Base-by-base conservation (phyloP, 1,140 invertebrate species). In the Dendrolimus punctatus region DNA sequence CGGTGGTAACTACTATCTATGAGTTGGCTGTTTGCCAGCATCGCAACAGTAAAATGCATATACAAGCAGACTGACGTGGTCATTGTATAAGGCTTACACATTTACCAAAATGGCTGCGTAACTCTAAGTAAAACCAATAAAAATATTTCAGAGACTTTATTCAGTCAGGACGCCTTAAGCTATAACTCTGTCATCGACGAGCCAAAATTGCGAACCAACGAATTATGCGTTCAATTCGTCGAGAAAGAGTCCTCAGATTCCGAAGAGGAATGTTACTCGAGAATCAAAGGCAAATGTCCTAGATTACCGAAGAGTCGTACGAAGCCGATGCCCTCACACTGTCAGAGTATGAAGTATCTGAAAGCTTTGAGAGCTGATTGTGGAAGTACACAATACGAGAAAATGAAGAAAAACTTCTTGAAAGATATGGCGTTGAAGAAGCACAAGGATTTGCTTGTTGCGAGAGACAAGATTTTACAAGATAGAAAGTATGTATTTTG, bases 381-480 rank as follows among this genome's bases (percentile, higher is more conserved):
- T 44, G 79, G 73, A 53, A 49, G 51, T 4, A 60, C 63, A 4
- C 73, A 77, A 45, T 67, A 71, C n/a, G 56, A 64, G 4, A 82
- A 73, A 54, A 79, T 85, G 9, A 75, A 67, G 47, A 64, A 79
- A 23, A 73, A 48, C 48, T 73, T 71, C 46, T 60, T 86, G 2
- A 75, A 63, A 57, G 83, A 87, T 39, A 43, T 73, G 23, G 72
- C 79, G 37, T n/a, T 79, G 37, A 76, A 80, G 46, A 85, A 83
- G 50, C 73, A 76, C 40, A 87, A 74, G 60, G 76, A 87, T 5
- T 66, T 83, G 48, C 44, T 86, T 8, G 74, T 51, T 5, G 68
- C 55, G n/a, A 67, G 71, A 52, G 85, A 88, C 37, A 86, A 83
- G 51, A 82, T 81, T 40, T 56, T 88, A 41, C 87, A 88, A 55